These are phyloP conservation scores for Microchirus variegatus DNA, from an alignment of 2,797 vertebrate species.

Conservation along the genomic window DNA sequence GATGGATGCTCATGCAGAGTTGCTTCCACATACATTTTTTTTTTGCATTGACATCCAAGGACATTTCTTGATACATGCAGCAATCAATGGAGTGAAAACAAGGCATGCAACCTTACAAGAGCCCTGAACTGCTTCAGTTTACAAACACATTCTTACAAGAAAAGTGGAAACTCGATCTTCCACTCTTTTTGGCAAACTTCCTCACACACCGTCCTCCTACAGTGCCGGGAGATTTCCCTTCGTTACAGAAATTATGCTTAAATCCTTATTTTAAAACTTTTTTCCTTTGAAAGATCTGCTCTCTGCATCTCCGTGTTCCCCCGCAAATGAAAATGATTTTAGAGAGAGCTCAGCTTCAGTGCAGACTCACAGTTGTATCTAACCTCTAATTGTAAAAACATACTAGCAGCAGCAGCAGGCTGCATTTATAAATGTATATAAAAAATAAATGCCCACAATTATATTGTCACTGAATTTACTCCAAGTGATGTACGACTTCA, in stretches of 20 bases:
- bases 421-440: no score
- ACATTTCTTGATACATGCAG: slow-evolving; percentile 58
- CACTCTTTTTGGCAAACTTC: background rate
- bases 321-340: no score
- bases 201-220: background rate
- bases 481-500: no score
- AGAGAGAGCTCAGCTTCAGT: no score
- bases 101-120: slow-evolving; percentile 41
- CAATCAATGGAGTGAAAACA: slow-evolving; percentile 52
- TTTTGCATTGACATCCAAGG: slow-evolving; percentile 66
- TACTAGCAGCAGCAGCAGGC: no score
- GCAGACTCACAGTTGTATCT: no score
- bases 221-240: background rate
- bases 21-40: slow-evolving; percentile 75
- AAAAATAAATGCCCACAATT: no score
- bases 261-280: no score
- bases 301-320: no score
- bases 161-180: slow-evolving; percentile 8
- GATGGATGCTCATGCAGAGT: slow-evolving; percentile 74
- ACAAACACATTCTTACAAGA: slow-evolving; percentile 46
- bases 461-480: no score
- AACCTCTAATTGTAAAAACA: no score
- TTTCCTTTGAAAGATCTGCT: no score
- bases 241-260: background rate
- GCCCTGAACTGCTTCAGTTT: slow-evolving; percentile 1